phyloP scores from a whole-genome alignment of 2,888 invertebrate species.

The Notodonta ziczac region DNA sequence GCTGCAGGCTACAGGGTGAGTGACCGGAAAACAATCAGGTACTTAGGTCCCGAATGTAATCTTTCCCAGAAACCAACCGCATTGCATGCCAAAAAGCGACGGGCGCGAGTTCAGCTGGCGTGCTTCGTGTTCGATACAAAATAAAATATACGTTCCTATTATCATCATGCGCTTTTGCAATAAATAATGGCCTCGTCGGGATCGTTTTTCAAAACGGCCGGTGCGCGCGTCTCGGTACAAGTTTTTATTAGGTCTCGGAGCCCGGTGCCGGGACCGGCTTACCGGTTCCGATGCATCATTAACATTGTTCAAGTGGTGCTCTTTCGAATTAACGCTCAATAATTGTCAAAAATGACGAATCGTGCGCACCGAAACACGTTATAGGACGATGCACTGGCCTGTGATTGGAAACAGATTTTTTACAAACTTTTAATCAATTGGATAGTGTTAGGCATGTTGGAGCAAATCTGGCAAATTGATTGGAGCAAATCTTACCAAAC shows the following conservation, averaged over 20 bases:
- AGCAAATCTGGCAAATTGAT: too few relatives aligned
- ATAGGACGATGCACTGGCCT: not conserved
- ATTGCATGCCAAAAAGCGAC: conserved; percentile 75
- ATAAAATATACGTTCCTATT: conserved; percentile 66
- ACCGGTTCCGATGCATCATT: conserved; percentile 72
- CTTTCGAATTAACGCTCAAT: conserved; percentile 55
- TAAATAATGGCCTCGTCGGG: conserved; percentile 66
- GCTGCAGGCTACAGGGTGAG: conserved; percentile 55
- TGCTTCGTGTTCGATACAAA: conserved; percentile 54
- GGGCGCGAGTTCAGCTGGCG: conserved; percentile 48
- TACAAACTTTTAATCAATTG: not conserved
- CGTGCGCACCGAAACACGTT: conserved; percentile 23
- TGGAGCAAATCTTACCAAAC: too few relatives aligned
- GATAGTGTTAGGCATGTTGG: not conserved
- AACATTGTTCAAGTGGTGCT: conserved; percentile 55
- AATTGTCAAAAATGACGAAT: conserved; percentile 59
- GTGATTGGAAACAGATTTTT: conserved; percentile 10
- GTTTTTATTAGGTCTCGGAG: conserved; percentile 61
- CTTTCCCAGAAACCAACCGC: conserved; percentile 75
- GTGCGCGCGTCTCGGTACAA: conserved; percentile 49
- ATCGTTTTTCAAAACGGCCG: conserved; percentile 65
- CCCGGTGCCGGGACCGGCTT: conserved; percentile 38
- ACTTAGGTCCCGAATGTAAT: conserved; percentile 77
- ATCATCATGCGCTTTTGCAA: conserved; percentile 70
- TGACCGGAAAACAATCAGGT: conserved; percentile 80